These are phyloP conservation scores for human (Homo sapiens) DNA, from an alignment of 2,113 vertebrate species.

Conservation along the genomic window DNA sequence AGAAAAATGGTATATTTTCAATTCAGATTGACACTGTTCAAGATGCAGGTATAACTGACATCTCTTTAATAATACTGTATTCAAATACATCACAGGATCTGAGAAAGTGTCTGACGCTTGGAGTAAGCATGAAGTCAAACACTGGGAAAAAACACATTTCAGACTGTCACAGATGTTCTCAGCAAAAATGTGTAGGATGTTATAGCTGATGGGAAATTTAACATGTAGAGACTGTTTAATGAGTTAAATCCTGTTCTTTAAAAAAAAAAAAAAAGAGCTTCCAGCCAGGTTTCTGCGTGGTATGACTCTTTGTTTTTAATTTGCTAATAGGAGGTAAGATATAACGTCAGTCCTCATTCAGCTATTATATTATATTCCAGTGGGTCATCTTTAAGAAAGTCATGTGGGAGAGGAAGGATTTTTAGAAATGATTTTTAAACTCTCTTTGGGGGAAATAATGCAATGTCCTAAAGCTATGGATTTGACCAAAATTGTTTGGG, in stretches of 20 bases:
- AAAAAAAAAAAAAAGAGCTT: not conserved
- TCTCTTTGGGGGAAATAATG: slow-evolving; percentile 22
- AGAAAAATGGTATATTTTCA: slow-evolving; percentile 1
- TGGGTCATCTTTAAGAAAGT: slow-evolving; percentile 38
- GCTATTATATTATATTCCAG: not conserved
- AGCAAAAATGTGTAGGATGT: slow-evolving; percentile 44
- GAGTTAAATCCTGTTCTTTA: slow-evolving; percentile 27
- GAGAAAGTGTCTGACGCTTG: slow-evolving; percentile 8
- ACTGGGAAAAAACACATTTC: not conserved
- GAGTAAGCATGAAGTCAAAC: slow-evolving; percentile 48
- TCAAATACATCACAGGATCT: slow-evolving; percentile 14
- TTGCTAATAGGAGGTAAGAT: not conserved
- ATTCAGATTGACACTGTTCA: slow-evolving; percentile 8
- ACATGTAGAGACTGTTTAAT: not conserved
- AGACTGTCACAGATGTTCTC: slow-evolving; percentile 50
- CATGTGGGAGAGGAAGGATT: not conserved
- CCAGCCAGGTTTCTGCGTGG: not conserved
- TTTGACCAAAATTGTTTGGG: not conserved
- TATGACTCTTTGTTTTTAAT: slow-evolving; percentile 36
- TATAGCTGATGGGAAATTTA: slow-evolving; percentile 9
- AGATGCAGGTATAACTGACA: slow-evolving; percentile 2
- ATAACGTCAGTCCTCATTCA: not conserved
- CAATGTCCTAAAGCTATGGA: not conserved
- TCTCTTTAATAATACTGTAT: not conserved
- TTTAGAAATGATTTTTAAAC: slow-evolving; percentile 17